A percentile compares a stretch with the other conserved stretches of the same genome.
phyloP scores from a whole-genome alignment of 2,888 invertebrate species.

The Drosophila birchii region DNA sequence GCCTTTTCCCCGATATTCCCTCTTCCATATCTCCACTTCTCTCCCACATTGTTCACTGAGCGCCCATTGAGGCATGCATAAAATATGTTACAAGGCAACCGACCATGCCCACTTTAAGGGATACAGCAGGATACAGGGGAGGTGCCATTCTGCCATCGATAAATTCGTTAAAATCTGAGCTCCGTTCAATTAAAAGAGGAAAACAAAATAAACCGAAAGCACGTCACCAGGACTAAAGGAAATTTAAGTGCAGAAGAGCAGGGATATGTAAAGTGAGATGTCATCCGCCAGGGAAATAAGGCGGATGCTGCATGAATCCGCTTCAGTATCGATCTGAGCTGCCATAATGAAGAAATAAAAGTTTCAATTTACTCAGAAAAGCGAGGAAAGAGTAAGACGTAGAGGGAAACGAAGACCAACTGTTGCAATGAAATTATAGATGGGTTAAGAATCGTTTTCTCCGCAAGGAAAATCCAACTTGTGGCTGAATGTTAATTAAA shows the following conservation, averaged over 20 bases:
- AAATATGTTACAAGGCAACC: constrained; percentile 53
- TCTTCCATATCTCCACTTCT: background rate
- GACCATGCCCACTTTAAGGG: constrained; percentile 26
- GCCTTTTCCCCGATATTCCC: constrained; percentile 5
- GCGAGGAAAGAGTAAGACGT: no score
- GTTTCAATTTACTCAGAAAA: constrained; percentile 23
- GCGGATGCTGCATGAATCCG: constrained; percentile 3
- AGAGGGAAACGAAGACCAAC: constrained; percentile 14
- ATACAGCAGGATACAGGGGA: background rate
- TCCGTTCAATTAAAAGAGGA: constrained; percentile 39
- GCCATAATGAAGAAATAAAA: constrained; percentile 39
- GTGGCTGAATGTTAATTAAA: constrained; percentile 46
- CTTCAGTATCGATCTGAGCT: constrained; percentile 25
- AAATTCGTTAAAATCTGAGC: constrained; percentile 47
- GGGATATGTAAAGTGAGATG: constrained; percentile 35
- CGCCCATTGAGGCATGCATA: constrained; percentile 51
- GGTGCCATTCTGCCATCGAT: constrained; percentile 27
- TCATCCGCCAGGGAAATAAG: constrained; percentile 14
- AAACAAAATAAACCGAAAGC: constrained; percentile 24
- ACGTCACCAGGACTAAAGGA: constrained; percentile 24
- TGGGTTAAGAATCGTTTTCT: background rate
- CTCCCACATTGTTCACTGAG: constrained; percentile 46
- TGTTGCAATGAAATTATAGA: constrained; percentile 24
- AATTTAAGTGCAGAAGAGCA: constrained; percentile 29
- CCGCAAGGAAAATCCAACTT: constrained; percentile 10